A percentile compares a stretch with the other conserved stretches of the same genome.
These are phyloP conservation scores for Metacarcinus magister DNA, from an alignment of 2,888 invertebrate genomes.

Conservation along the genomic window DNA sequence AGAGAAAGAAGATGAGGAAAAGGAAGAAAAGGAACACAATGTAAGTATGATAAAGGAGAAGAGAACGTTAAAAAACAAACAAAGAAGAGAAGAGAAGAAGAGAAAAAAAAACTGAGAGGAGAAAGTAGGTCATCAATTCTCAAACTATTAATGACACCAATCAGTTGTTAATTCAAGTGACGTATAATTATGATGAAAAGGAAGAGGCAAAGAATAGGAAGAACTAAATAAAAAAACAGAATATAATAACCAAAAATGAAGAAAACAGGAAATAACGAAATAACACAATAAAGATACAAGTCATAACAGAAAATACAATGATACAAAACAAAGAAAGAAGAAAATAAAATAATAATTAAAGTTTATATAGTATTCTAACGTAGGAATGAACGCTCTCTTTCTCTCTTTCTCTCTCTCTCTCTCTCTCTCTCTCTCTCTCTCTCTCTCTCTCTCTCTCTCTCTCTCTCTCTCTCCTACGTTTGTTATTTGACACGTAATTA, in stretches of 20 bases:
- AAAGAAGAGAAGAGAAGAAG: too few relatives aligned
- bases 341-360: neutral
- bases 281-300: too few relatives aligned
- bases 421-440: slow-evolving; percentile 47
- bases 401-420: slow-evolving; percentile 10
- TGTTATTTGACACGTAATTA: slow-evolving; percentile 41
- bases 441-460: slow-evolving; percentile 48
- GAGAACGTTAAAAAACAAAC: neutral
- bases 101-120: neutral
- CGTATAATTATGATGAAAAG: slow-evolving; percentile 12
- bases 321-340: neutral
- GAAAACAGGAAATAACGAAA: neutral
- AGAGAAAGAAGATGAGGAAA: neutral
- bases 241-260: neutral
- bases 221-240: neutral
- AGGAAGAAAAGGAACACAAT: neutral
- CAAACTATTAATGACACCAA: neutral
- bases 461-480: slow-evolving; percentile 45
- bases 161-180: neutral
- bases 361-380: neutral
- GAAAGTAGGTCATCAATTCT: neutral
- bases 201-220: neutral
- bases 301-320: neutral
- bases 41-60: neutral
- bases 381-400: neutral